Percentiles rank a stretch among this genome's conserved stretches.
Conservation (phyloP, 2,888 invertebrate species). For the Chymomyza fuscimana region DNA sequence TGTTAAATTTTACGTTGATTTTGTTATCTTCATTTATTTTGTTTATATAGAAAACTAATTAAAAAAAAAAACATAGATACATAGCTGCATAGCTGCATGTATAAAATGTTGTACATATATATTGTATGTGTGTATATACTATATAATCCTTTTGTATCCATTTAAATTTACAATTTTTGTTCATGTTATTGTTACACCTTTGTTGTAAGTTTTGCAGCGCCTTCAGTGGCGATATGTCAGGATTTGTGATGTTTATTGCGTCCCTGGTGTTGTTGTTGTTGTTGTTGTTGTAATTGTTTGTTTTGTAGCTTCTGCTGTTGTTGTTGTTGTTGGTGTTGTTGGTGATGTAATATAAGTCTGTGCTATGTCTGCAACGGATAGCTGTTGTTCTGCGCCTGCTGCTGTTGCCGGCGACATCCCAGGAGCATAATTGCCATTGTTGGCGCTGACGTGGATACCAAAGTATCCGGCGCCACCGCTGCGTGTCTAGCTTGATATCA, state of each 20-base stretch:
- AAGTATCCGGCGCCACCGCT: slow-evolving; percentile 26
- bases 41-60: not conserved
- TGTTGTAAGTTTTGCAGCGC: slow-evolving; percentile 49
- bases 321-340: too few relatives aligned
- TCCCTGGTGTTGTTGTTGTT: slow-evolving; percentile 33
- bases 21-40: slow-evolving; percentile 20
- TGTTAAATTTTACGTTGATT: slow-evolving; percentile 36
- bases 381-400: slow-evolving; percentile 36
- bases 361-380: slow-evolving; percentile 67
- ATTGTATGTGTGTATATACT: not conserved
- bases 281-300: slow-evolving; percentile 24
- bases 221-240: slow-evolving; percentile 44
- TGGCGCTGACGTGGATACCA: slow-evolving; percentile 11
- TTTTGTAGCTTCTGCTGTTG: slow-evolving; percentile 28
- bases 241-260: slow-evolving; percentile 61
- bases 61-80: not conserved
- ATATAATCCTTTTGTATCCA: slow-evolving; percentile 1
- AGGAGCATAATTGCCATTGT: not conserved
- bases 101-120: slow-evolving; percentile 3
- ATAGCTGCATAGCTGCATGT: not conserved
- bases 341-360: slow-evolving; percentile 40
- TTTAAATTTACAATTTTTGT: not conserved
- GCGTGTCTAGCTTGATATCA: slow-evolving; percentile 78
- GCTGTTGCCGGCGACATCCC: slow-evolving; percentile 43
- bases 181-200: slow-evolving; percentile 44